Percentiles rank a stretch among this genome's conserved stretches.
These are phyloP conservation scores for Oreochromis grahami DNA, from an alignment of 2,797 vertebrate genomes.

Conservation along the genomic window DNA sequence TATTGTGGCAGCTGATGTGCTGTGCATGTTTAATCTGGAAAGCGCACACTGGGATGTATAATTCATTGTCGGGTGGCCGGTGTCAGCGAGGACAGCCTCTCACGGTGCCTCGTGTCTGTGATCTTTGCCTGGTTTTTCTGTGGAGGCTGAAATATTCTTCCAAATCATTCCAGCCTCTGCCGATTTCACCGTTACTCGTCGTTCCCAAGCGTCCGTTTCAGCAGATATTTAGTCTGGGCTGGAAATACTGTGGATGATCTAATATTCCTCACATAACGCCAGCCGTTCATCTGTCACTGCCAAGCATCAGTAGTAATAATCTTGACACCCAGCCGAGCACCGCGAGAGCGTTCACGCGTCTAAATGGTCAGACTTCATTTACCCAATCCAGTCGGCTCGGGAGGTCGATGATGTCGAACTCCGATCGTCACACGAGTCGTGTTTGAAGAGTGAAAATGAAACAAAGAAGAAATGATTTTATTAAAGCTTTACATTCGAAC, in stretches of 20 bases:
- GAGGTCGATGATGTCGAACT: not conserved
- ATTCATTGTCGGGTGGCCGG: slow-evolving; percentile 48
- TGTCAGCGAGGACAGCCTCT: not conserved
- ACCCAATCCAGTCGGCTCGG: not conserved
- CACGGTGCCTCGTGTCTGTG: not conserved
- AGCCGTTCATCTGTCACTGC: not conserved
- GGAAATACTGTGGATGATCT: not conserved
- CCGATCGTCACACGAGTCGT: not conserved
- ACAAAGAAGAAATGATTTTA: not conserved
- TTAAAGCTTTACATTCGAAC: rapidly evolving
- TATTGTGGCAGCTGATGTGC: slow-evolving; percentile 61
- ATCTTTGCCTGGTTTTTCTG: not conserved
- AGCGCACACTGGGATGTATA: slow-evolving; percentile 54
- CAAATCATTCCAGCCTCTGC: not conserved
- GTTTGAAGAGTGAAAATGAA: not conserved
- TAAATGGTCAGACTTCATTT: not conserved
- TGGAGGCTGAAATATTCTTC: not conserved
- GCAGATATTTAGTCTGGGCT: not conserved
- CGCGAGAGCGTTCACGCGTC: not conserved
- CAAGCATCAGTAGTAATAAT: slow-evolving; percentile 4
- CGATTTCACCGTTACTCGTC: not conserved
- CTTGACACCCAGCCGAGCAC: not conserved
- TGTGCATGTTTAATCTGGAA: slow-evolving; percentile 52
- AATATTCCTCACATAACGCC: not conserved
- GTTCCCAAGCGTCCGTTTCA: not conserved